A percentile compares a stretch with the other conserved stretches of the same genome.
Conservation (phyloP, 2,797 vertebrate species). For the Lepilemur ruficaudatus region DNA sequence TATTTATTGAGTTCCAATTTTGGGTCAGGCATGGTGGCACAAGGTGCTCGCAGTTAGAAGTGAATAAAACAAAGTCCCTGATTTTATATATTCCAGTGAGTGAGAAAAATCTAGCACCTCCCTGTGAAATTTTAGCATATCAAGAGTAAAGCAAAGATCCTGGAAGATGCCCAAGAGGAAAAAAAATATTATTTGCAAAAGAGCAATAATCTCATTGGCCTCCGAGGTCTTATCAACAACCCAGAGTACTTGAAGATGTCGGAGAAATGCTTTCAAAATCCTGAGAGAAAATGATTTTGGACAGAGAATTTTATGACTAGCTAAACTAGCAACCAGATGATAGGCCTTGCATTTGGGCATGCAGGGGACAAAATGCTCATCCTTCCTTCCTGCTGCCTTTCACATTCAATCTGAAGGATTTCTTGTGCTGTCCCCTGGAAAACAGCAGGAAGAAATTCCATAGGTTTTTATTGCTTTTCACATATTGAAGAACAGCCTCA, state of each 20-base stretch:
- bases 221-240: background rate
- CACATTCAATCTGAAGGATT: background rate
- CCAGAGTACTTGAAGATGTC: background rate
- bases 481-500: background rate
- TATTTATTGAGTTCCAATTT: background rate
- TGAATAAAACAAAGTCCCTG: background rate
- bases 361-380: background rate
- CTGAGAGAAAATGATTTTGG: background rate
- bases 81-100: background rate
- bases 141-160: background rate
- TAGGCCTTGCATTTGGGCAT: background rate
- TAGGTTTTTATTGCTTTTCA: background rate
- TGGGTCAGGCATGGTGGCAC: background rate
- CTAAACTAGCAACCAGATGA: background rate
- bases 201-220: background rate
- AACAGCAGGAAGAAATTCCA: background rate
- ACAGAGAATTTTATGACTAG: background rate
- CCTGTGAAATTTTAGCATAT: background rate
- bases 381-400: background rate
- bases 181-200: background rate
- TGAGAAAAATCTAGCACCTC: background rate
- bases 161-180: background rate
- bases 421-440: background rate
- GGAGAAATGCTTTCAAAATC: background rate
- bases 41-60: background rate